These are phyloP conservation scores for Odontomachus brunneus DNA, from an alignment of 1,140 invertebrate species.

Conservation along the genomic window DNA sequence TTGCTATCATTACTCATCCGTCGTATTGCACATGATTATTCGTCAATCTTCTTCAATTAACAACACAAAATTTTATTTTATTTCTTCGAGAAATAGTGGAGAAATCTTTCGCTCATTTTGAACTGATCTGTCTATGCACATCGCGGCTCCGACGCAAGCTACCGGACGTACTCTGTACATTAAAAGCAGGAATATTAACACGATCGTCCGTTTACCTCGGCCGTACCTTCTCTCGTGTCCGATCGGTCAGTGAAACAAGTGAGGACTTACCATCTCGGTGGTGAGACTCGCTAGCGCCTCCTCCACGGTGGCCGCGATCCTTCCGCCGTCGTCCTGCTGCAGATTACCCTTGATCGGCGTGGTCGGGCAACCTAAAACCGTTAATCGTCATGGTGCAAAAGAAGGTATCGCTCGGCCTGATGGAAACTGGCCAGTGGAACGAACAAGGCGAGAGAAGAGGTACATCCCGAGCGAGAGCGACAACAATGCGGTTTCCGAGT, in stretches of 20 bases:
- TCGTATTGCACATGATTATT: too few relatives aligned
- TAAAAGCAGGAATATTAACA: not conserved
- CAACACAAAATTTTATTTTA: too few relatives aligned
- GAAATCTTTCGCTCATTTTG: too few relatives aligned
- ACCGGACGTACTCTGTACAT: too few relatives aligned
- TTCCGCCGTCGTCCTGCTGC: conserved; percentile 78
- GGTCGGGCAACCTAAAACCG: conserved; percentile 86
- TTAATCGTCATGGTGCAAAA: conserved; percentile 71
- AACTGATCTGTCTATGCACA: too few relatives aligned
- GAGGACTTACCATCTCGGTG: conserved; percentile 90
- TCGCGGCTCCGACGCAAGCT: too few relatives aligned
- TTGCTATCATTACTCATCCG: too few relatives aligned
- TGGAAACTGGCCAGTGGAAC: conserved; percentile 4
- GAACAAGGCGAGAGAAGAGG: conserved; percentile 1
- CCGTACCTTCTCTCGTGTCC: conserved; percentile 37
- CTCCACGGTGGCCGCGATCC: conserved; percentile 87
- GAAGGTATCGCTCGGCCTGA: conserved; percentile 12
- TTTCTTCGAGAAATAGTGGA: too few relatives aligned
- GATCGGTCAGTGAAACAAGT: conserved; percentile 53
- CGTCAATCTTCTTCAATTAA: too few relatives aligned
- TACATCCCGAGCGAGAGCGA: conserved; percentile 38
- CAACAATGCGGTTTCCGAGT: conserved; percentile 25
- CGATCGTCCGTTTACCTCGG: conserved; percentile 7
- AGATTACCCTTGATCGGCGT: conserved; percentile 85
- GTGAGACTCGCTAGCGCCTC: conserved; percentile 91